Percentiles rank a stretch among this genome's conserved stretches.
These are phyloP conservation scores for Agrypnia vestita DNA, from an alignment of 1,140 invertebrate species.

Conservation along the genomic window DNA sequence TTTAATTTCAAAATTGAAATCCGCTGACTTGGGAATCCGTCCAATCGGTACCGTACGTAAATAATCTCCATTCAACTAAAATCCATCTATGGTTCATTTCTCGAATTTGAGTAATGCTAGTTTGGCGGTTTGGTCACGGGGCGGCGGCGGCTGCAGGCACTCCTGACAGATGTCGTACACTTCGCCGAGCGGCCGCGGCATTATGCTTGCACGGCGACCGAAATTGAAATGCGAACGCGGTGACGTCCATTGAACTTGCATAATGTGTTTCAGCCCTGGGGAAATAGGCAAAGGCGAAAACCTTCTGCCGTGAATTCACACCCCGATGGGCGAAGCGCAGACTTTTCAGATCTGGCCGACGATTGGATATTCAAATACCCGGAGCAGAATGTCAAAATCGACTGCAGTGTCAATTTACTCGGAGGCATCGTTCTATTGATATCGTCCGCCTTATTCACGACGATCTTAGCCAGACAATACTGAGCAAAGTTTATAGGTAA, in stretches of 20 bases:
- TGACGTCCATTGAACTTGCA: conserved; percentile 34
- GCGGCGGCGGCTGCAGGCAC: neutral
- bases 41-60: too few relatives aligned
- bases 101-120: neutral
- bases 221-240: conserved; percentile 11
- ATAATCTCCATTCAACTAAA: too few relatives aligned
- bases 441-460: neutral
- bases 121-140: neutral
- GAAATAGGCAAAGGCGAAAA: conserved; percentile 8
- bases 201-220: conserved; percentile 32
- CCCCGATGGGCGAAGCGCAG: conserved; percentile 4
- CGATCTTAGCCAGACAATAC: neutral
- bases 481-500: neutral
- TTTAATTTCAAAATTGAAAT: too few relatives aligned
- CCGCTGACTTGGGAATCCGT: too few relatives aligned
- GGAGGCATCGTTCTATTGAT: neutral
- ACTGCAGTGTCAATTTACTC: conserved; percentile 21
- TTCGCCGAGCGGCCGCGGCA: conserved; percentile 12
- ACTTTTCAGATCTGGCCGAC: conserved; percentile 3
- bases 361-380: conserved; percentile 15
- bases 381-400: neutral
- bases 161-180: conserved; percentile 21
- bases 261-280: conserved; percentile 15
- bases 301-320: conserved; percentile 21
- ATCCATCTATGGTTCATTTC: too few relatives aligned